Evolutionary conservation across 2,797 vertebrate genomes (phyloP).

Genomic region (Staurois parvus): DNA sequence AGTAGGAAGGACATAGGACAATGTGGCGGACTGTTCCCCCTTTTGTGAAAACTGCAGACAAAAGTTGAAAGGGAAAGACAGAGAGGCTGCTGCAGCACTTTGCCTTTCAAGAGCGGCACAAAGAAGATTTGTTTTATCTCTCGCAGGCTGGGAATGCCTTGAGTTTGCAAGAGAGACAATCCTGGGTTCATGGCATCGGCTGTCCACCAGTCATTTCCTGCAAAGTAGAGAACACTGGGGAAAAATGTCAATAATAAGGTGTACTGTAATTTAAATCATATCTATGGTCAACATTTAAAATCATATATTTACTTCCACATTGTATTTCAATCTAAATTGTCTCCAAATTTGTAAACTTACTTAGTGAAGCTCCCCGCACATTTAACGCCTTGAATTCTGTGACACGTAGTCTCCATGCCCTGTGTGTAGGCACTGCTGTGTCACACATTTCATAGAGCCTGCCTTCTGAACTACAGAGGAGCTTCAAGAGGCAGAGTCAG

Average conservation of each 20-base stretch:
- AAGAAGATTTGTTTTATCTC: constrained; percentile 53
- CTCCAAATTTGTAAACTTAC: too few species aligned
- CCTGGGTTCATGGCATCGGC: constrained; percentile 16
- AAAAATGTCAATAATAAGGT: background rate
- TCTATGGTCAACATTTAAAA: too few species aligned
- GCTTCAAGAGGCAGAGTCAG: too few species aligned
- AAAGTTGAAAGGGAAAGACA: constrained; percentile 54
- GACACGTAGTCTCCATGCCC: too few species aligned
- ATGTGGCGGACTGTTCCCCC: constrained; percentile 53
- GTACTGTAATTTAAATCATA: background rate
- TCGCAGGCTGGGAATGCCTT: constrained; percentile 26
- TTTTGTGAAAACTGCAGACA: constrained; percentile 46
- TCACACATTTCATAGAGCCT: too few species aligned
- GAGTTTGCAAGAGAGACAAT: constrained; percentile 24
- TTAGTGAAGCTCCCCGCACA: too few species aligned
- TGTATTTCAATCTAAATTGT: too few species aligned
- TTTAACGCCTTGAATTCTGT: too few species aligned
- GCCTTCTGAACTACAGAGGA: too few species aligned
- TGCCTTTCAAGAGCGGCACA: constrained; percentile 35
- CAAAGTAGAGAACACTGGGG: background rate
- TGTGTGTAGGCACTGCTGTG: too few species aligned
- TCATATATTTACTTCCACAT: too few species aligned
- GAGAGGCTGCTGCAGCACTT: constrained; percentile 26
- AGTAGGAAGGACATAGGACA: constrained; percentile 50
- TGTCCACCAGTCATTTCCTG: constrained; percentile 28